Evolutionary conservation across 2,113 vertebrate species (phyloP).

Genomic region (Scalopus aquaticus): DNA sequence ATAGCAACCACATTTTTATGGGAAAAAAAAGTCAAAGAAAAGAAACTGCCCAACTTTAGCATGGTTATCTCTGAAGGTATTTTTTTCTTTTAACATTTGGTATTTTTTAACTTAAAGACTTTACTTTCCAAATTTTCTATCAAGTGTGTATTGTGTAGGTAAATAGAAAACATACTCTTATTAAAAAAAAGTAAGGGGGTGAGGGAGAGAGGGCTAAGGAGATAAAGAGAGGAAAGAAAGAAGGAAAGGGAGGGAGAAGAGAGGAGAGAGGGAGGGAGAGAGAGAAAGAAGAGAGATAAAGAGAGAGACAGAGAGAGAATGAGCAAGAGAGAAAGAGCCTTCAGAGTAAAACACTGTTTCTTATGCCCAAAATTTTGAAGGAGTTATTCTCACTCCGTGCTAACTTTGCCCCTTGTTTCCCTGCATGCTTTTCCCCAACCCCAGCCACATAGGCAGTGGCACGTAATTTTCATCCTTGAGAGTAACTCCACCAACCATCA

Average conservation of each 20-base stretch:
- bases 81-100: too few relatives aligned
- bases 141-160: too few relatives aligned
- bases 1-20: too few relatives aligned
- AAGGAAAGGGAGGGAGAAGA: neutral
- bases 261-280: neutral
- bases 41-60: too few relatives aligned
- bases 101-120: too few relatives aligned
- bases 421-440: rapidly evolving
- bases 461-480: neutral
- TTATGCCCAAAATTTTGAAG: neutral
- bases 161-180: too few relatives aligned
- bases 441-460: rapidly evolving
- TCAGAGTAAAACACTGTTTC: neutral
- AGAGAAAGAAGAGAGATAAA: too few relatives aligned
- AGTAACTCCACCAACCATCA: neutral
- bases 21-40: too few relatives aligned
- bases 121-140: too few relatives aligned
- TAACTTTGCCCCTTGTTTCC: neutral
- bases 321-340: neutral
- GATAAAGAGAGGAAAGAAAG: neutral
- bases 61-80: too few relatives aligned
- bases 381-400: neutral
- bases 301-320: too few relatives aligned
- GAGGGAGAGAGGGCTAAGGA: neutral
- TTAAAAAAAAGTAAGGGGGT: too few relatives aligned